phyloP scores from a whole-genome alignment of 1,140 invertebrate species.

The Drosophila santomea region DNA sequence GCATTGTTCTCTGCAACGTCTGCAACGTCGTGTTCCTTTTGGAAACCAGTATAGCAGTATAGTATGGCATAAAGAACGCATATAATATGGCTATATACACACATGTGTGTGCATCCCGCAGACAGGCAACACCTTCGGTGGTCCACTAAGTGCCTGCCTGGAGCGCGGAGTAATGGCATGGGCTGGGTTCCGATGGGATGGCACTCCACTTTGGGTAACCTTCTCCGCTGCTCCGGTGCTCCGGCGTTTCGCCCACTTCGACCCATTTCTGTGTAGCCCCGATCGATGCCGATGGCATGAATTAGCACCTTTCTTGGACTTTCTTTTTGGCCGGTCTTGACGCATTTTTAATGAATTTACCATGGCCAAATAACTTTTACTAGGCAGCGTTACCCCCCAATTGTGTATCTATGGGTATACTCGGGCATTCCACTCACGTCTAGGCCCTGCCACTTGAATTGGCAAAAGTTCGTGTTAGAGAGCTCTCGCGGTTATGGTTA shows the following conservation, averaged over 20 bases:
- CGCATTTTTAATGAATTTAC: conserved; percentile 79
- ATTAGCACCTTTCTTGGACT: conserved; percentile 80
- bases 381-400: conserved; percentile 27
- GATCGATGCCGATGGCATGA: conserved; percentile 63
- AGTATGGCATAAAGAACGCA: conserved; percentile 69
- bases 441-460: conserved; percentile 34
- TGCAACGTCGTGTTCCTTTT: conserved; percentile 62
- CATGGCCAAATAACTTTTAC: conserved; percentile 78
- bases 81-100: conserved; percentile 41
- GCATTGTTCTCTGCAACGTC: conserved; percentile 75
- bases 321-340: conserved; percentile 73
- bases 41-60: conserved; percentile 72
- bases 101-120: conserved; percentile 51
- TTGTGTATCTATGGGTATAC: conserved; percentile 3
- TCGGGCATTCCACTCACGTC: conserved; percentile 50
- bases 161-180: conserved; percentile 39
- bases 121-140: conserved; percentile 67
- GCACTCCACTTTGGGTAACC: not conserved
- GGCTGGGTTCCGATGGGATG: conserved; percentile 29
- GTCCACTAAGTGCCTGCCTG: conserved; percentile 60
- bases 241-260: conserved; percentile 43
- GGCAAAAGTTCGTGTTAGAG: conserved; percentile 26
- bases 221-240: not conserved
- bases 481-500: conserved; percentile 1
- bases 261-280: conserved; percentile 57